Base-by-base conservation (phyloP, 2,113 vertebrate species). In the Psittacus erithacus region DNA sequence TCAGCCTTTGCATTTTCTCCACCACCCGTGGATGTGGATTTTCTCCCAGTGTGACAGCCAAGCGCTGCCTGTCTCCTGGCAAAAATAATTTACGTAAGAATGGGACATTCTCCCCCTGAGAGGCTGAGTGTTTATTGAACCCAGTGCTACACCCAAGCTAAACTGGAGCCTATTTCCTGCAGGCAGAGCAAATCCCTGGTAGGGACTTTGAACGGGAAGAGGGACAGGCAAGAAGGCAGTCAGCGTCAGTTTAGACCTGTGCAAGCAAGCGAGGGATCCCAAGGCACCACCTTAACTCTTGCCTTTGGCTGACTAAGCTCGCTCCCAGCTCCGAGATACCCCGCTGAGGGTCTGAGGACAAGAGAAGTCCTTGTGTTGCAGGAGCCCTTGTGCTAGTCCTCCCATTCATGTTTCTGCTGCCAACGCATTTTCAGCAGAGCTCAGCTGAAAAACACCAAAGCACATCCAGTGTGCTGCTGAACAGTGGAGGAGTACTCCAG, bases 401-500 rank as follows among this genome's bases (percentile, higher is more conserved):
- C 23, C 46, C 17, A 17, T 17, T 74, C 7, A 2, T 1, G 2
- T 46, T 28, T 22, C 41, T 75, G 63, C 50, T 63, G 76, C 89
- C 55, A 74, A 33, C 3, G 7, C 16, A 2, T 50, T 59, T 46
- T 33, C 80, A 64, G 84, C 29, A 39, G 43, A 43, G 68, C 55
- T 60, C 11, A 31, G 55, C 43, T 57, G 46, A 29, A 43, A 78
- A 75, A 60, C 64, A 38, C 8, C 70, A 38, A 85, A 53, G 77
- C 4, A 1, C 20, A 11, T 14, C 24, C n/a, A 5, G 53, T 18
- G 23, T 1, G 1, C 8, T 0, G 7, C 23, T 20, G 50, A 59
- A 27, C 0, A 15, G 3, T 12, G 24, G 44, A 64, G 25, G 20
- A 75, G 33, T 27, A 8, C 38, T 82, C 22, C 44, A 23, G 19